Evolutionary conservation across 2,888 invertebrate genomes (phyloP).

Genomic region (Crepidodera aurea): DNA sequence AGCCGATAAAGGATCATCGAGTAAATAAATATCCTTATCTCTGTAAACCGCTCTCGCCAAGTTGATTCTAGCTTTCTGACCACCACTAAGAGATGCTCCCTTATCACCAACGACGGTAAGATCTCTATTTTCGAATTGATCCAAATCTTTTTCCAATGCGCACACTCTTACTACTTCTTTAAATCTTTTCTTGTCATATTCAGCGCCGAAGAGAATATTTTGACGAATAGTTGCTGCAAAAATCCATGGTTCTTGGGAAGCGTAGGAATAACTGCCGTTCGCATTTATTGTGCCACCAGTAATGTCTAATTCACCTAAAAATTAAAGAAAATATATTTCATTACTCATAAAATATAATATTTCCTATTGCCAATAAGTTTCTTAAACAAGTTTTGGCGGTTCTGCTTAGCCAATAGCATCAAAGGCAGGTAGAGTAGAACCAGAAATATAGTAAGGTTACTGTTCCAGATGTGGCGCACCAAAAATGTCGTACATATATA

Average conservation of each 20-base stretch:
- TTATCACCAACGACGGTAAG: conserved; percentile 79
- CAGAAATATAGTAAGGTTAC: too few relatives aligned
- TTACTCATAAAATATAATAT: too few relatives aligned
- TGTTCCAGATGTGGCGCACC: too few relatives aligned
- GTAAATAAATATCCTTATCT: conserved; percentile 79
- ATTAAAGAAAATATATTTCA: too few relatives aligned
- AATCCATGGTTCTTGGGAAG: conserved; percentile 87
- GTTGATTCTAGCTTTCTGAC: conserved; percentile 80
- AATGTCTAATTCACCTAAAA: conserved; percentile 68
- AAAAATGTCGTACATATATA: too few relatives aligned
- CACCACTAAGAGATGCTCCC: conserved; percentile 82
- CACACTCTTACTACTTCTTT: conserved; percentile 69
- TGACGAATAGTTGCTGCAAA: conserved; percentile 79
- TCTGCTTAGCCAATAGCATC: too few relatives aligned
- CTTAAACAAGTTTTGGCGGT: too few relatives aligned
- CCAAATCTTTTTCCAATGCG: conserved; percentile 76
- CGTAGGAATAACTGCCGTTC: conserved; percentile 75
- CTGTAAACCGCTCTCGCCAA: conserved; percentile 73
- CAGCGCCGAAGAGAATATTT: conserved; percentile 83
- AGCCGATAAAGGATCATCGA: conserved; percentile 86
- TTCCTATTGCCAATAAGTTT: too few relatives aligned
- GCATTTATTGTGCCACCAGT: conserved; percentile 69
- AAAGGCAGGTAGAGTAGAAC: too few relatives aligned
- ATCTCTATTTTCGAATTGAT: conserved; percentile 74
- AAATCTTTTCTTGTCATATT: conserved; percentile 69